phyloP scores from a whole-genome alignment of 2,888 invertebrate genomes.

The Meliscaeva auricollis region DNA sequence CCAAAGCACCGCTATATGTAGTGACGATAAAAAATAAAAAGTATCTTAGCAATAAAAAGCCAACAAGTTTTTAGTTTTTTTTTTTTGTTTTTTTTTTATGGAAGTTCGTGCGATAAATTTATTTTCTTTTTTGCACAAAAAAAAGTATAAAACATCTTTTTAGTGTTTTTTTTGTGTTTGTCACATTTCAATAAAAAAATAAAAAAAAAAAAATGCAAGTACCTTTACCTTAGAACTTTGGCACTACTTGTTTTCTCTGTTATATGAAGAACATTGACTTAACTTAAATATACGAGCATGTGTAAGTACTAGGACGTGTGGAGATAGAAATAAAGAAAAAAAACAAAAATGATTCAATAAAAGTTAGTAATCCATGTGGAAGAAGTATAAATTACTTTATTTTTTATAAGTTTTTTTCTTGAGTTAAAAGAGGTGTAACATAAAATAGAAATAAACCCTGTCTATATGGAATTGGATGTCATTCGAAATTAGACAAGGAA shows the following conservation, averaged over 20 bases:
- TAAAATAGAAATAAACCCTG: constrained; percentile 1
- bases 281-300: neutral
- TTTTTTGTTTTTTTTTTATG: constrained; percentile 8
- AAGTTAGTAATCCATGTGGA: constrained; percentile 40
- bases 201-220: constrained; percentile 21
- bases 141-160: constrained; percentile 44
- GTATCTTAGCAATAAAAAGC: constrained; percentile 58
- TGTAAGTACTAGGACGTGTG: constrained; percentile 6
- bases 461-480: too few species aligned
- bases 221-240: constrained; percentile 26
- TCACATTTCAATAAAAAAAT: constrained; percentile 11
- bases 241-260: neutral
- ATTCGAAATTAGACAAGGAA: too few species aligned
- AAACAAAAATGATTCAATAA: constrained; percentile 37
- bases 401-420: constrained; percentile 17
- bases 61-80: constrained; percentile 44
- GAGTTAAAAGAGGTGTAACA: constrained; percentile 3
- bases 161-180: constrained; percentile 5
- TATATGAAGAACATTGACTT: constrained; percentile 34
- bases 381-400: constrained; percentile 28
- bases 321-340: neutral
- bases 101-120: constrained; percentile 45
- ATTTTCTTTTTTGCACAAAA: constrained; percentile 43
- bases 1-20: constrained; percentile 32
- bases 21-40: constrained; percentile 20